Conservation (phyloP, 2,113 vertebrate species). For the Limnothrissa miodon region DNA sequence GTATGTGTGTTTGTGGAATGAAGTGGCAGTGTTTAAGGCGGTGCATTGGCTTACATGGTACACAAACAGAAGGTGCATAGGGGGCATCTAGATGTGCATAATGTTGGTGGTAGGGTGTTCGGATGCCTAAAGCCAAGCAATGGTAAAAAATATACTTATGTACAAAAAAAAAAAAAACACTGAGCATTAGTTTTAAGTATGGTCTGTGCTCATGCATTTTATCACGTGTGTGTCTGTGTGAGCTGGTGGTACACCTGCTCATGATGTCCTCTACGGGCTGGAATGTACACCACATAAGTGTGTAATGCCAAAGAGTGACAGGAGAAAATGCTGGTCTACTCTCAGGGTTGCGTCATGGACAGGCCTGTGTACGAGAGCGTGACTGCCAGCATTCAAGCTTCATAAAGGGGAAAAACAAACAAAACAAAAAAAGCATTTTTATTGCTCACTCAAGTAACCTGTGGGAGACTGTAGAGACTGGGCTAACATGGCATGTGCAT, state of each 20-base stretch:
- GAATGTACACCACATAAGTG: conserved; percentile 21
- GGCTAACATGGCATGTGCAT: not conserved
- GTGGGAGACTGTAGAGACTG: not conserved
- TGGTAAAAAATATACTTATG: not conserved
- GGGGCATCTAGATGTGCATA: not conserved
- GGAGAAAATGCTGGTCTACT: not conserved
- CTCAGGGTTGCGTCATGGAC: not conserved
- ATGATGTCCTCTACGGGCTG: not conserved
- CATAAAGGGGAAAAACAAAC: not conserved
- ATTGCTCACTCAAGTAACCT: not conserved
- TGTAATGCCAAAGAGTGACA: not conserved
- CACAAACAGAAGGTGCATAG: not conserved
- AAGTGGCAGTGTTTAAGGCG: conserved; percentile 28
- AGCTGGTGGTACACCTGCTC: not conserved
- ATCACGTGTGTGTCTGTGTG: not conserved
- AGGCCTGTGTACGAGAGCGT: not conserved
- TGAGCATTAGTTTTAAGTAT: not conserved
- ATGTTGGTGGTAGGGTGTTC: not conserved
- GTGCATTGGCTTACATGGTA: not conserved
- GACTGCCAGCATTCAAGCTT: not conserved
- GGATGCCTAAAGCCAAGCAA: not conserved
- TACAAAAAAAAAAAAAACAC: not conserved
- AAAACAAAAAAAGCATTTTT: not conserved
- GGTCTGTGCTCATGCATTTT: not conserved
- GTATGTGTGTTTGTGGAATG: conserved; percentile 29